These are phyloP conservation scores for Sarotherodon lohbergeri DNA, from an alignment of 2,113 vertebrate genomes.

Conservation along the genomic window DNA sequence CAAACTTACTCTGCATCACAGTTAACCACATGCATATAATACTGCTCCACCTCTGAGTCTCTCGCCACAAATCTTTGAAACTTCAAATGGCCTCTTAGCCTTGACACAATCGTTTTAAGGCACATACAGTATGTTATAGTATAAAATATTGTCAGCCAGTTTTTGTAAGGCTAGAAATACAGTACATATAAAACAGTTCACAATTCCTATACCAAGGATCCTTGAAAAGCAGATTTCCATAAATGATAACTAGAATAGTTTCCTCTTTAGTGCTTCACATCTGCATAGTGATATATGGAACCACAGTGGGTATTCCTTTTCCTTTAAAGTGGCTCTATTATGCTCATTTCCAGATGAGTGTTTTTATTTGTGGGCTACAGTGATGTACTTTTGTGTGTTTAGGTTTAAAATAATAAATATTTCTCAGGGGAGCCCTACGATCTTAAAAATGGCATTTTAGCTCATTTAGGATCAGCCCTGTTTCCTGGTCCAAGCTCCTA, in stretches of 20 bases:
- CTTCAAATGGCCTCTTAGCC: background rate
- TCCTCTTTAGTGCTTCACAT: conserved; percentile 29
- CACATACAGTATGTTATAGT: conserved; percentile 35
- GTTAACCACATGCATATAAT: conserved; percentile 23
- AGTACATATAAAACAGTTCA: conserved; percentile 49
- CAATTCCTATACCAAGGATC: conserved; percentile 19
- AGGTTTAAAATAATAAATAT: background rate
- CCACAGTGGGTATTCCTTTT: conserved; percentile 1
- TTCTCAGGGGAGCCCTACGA: background rate
- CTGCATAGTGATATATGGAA: conserved; percentile 28
- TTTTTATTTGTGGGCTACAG: background rate
- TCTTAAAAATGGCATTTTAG: background rate
- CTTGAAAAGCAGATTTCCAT: conserved; percentile 21
- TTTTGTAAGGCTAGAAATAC: conserved; percentile 51
- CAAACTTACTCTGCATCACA: conserved; percentile 27
- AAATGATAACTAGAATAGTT: conserved; percentile 37
- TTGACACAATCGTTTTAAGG: conserved; percentile 36
- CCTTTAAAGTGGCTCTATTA: background rate
- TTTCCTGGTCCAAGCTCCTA: background rate
- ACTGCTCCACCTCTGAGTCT: conserved; percentile 10
- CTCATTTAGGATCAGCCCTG: background rate
- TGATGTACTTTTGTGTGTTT: background rate
- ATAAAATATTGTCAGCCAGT: conserved; percentile 48
- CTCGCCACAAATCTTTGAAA: background rate
- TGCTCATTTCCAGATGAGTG: background rate